These are phyloP conservation scores for Microcebus griseorufus DNA, from an alignment of 2,113 vertebrate genomes.

Conservation along the genomic window DNA sequence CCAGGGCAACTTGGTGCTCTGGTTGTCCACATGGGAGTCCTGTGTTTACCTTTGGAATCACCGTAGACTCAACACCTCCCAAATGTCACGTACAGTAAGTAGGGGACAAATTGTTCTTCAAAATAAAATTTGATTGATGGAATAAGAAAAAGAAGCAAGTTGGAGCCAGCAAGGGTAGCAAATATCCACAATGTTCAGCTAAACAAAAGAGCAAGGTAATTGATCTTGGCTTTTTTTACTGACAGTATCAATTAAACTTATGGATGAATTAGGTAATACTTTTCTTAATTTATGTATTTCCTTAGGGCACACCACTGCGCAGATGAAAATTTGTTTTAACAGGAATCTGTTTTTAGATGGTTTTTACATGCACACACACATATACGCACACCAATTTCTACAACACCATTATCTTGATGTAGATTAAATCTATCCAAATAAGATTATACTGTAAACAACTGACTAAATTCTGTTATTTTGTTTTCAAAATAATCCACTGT, in stretches of 20 bases:
- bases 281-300: background rate
- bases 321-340: slow-evolving; percentile 19
- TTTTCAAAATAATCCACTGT: slow-evolving; percentile 9
- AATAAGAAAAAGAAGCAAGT: background rate
- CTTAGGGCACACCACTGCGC: background rate
- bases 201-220: background rate
- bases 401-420: background rate
- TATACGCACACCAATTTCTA: background rate
- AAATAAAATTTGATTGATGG: background rate
- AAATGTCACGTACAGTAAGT: background rate
- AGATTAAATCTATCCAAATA: slow-evolving; percentile 23
- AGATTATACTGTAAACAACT: slow-evolving; percentile 13
- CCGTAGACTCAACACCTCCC: accelerated
- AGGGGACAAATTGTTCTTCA: background rate
- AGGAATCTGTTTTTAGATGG: background rate
- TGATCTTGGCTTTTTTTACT: background rate
- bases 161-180: background rate
- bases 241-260: background rate
- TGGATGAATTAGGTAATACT: background rate
- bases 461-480: slow-evolving; percentile 35
- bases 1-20: background rate
- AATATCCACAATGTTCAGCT: background rate
- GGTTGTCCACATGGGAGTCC: background rate
- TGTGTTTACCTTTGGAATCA: background rate
- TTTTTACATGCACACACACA: background rate